Conservation (phyloP, 2,797 vertebrate species). For the Petrocephalus sullivani region DNA sequence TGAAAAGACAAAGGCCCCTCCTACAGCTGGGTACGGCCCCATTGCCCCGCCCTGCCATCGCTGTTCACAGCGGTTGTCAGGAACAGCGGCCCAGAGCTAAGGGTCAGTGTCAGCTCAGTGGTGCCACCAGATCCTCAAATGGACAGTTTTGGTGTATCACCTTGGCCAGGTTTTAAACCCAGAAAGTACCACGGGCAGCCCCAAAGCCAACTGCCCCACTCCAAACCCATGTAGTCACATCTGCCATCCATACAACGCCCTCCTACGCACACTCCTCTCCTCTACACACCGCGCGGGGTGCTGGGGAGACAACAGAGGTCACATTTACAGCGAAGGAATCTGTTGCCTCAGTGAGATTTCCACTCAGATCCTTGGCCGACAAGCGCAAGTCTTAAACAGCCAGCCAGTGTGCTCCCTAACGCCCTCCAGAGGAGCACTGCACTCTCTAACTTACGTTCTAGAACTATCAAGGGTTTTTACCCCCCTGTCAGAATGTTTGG, state of each 20-base stretch:
- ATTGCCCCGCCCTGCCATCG: background rate
- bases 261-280: slow-evolving; percentile 11
- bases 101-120: background rate
- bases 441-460: background rate
- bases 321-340: slow-evolving; percentile 55
- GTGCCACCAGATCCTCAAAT: background rate
- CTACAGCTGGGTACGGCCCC: background rate
- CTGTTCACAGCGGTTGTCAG: background rate
- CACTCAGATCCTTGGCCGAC: slow-evolving; percentile 25
- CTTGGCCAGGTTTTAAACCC: background rate
- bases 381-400: background rate
- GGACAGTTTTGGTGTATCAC: background rate
- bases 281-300: background rate
- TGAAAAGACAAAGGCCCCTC: background rate
- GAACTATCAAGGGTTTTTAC: background rate
- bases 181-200: background rate
- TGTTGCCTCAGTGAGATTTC: slow-evolving; percentile 53
- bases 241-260: slow-evolving; percentile 42
- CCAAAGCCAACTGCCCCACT: background rate
- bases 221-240: slow-evolving; percentile 37
- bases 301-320: slow-evolving; percentile 52
- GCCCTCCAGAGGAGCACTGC: background rate
- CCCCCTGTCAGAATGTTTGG: background rate
- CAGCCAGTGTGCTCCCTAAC: background rate
- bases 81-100: background rate